These are phyloP conservation scores for Lycorma delicatula DNA, from an alignment of 1,140 invertebrate genomes.

Conservation along the genomic window DNA sequence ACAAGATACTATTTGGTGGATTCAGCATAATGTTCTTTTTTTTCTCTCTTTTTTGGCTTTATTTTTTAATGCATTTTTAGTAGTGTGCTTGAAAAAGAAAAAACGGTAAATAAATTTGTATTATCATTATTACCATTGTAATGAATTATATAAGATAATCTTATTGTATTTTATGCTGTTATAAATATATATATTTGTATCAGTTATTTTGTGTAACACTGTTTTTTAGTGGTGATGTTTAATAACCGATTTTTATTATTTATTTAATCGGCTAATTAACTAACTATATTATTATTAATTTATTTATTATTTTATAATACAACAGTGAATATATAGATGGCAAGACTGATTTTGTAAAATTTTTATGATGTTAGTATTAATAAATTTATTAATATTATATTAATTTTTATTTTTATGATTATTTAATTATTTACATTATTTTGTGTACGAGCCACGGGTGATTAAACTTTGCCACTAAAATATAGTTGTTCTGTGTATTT, in stretches of 20 bases:
- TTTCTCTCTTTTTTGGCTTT: background rate
- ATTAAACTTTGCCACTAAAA: background rate
- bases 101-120: background rate
- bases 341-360: conserved; percentile 4
- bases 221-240: too few species aligned
- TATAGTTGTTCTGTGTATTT: conserved; percentile 1
- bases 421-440: background rate
- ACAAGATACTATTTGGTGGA: background rate
- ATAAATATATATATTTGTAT: background rate
- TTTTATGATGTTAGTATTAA: conserved; percentile 2
- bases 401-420: background rate
- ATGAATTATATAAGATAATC: background rate
- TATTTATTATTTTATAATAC: background rate
- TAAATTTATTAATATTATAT: background rate
- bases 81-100: conserved; percentile 1
- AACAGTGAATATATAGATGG: background rate
- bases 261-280: too few species aligned
- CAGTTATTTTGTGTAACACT: background rate
- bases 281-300: background rate
- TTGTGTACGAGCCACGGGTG: too few species aligned
- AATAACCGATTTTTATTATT: too few species aligned
- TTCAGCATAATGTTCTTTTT: background rate
- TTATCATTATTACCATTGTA: background rate
- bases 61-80: conserved; percentile 1
- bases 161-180: background rate